Conservation (phyloP, 2,113 vertebrate species). For the Xiphophorus maculatus region DNA sequence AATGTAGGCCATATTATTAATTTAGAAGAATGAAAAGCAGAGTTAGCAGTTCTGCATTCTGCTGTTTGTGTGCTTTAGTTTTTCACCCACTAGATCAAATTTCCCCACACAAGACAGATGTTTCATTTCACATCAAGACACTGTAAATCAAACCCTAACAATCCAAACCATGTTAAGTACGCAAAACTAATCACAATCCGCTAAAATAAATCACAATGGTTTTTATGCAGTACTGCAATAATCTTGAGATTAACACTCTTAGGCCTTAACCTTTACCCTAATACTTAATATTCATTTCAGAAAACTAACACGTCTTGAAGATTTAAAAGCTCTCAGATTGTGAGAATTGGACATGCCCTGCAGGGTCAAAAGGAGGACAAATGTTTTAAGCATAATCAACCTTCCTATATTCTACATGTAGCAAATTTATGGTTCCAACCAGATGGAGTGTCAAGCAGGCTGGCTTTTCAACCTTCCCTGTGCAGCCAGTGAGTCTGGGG, state of each 20-base stretch:
- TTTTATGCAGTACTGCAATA: not conserved
- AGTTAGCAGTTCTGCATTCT: not conserved
- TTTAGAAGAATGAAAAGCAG: not conserved
- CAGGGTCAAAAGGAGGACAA: not conserved
- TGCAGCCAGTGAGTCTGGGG: not conserved
- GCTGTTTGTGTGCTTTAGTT: not conserved
- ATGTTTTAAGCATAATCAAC: not conserved
- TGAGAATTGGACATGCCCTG: not conserved
- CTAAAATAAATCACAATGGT: not conserved
- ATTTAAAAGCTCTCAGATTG: not conserved
- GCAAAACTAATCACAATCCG: not conserved
- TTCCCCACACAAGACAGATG: not conserved
- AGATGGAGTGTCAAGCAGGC: not conserved
- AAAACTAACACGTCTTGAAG: not conserved
- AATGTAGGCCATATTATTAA: not conserved
- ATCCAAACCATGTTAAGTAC: constrained; percentile 10
- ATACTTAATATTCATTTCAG: not conserved
- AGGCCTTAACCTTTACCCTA: not conserved
- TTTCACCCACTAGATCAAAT: not conserved
- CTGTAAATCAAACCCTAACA: not conserved
- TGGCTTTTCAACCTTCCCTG: not conserved
- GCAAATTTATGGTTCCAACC: not conserved
- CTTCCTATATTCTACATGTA: not conserved
- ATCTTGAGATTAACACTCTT: not conserved
- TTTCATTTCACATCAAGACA: not conserved